A percentile compares a stretch with the other conserved stretches of the same genome.
Evolutionary conservation across 2,888 invertebrate genomes (phyloP).

Genomic region (Cerceris rybyensis): DNA sequence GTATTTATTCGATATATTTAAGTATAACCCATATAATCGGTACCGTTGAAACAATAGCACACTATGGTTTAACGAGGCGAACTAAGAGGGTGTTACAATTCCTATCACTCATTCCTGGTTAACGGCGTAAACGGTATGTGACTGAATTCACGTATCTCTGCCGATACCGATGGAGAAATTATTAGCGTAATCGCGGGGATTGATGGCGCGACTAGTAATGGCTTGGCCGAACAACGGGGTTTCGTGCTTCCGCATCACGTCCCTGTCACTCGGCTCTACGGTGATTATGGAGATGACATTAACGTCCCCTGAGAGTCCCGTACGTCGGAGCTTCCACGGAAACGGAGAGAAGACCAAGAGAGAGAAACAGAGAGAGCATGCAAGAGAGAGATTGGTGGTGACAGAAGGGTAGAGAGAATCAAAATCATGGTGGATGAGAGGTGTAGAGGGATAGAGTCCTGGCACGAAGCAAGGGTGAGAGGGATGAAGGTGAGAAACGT

Average conservation of each 20-base stretch:
- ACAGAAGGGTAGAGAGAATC: too few species aligned
- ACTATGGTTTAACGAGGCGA: too few species aligned
- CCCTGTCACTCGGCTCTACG: slow-evolving; percentile 55
- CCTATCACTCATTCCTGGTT: slow-evolving; percentile 5
- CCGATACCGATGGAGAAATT: slow-evolving; percentile 54
- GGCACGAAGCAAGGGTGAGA: too few species aligned
- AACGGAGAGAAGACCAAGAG: not conserved
- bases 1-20: too few species aligned
- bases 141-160: not conserved
- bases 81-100: not conserved
- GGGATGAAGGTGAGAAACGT: too few species aligned
- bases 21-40: too few species aligned
- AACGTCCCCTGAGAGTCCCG: slow-evolving; percentile 46
- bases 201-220: slow-evolving; percentile 62
- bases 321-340: slow-evolving; percentile 33
- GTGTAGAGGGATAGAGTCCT: too few species aligned
- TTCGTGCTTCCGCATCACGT: slow-evolving; percentile 62
- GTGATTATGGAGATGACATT: slow-evolving; percentile 65
- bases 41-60: too few species aligned
- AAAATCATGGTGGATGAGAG: too few species aligned
- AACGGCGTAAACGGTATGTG: slow-evolving; percentile 30
- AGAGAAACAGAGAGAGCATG: not conserved
- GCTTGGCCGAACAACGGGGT: slow-evolving; percentile 51
- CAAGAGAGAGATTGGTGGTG: too few species aligned
- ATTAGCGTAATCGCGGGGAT: slow-evolving; percentile 68